Conservation (phyloP, 2,113 vertebrate species). For the Thalassarche chlororhynchos region DNA sequence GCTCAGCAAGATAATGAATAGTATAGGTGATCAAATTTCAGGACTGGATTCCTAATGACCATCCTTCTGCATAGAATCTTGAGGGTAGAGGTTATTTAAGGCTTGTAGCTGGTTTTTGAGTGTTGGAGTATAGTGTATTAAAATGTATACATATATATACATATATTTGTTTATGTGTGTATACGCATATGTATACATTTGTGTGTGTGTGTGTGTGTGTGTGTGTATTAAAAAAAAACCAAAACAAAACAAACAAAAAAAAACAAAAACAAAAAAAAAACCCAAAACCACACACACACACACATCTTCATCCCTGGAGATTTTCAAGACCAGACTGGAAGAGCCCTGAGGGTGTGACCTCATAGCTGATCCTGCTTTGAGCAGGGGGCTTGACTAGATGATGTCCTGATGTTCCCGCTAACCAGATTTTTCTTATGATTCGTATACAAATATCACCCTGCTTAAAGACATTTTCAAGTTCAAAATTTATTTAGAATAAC, state of each 20-base stretch:
- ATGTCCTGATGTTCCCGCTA: background rate
- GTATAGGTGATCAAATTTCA: background rate
- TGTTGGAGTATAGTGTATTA: background rate
- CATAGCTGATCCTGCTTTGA: background rate
- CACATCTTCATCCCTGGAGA: background rate
- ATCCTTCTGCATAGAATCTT: background rate
- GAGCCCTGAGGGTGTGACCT: background rate
- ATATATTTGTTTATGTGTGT: background rate
- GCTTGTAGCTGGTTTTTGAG: background rate
- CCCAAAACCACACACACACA: background rate
- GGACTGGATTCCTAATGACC: background rate
- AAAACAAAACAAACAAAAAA: no score
- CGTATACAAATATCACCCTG: background rate
- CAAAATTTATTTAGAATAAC: background rate
- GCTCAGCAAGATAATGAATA: background rate
- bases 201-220: no score
- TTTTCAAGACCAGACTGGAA: background rate
- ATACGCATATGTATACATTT: background rate
- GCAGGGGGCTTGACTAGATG: background rate
- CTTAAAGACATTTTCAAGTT: background rate
- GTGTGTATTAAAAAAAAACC: no score
- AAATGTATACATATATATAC: background rate
- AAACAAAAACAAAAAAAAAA: no score
- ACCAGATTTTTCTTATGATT: background rate
- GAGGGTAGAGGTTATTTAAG: background rate